Conservation (phyloP, 2,113 vertebrate species). For the Phalacrocorax aristotelis region DNA sequence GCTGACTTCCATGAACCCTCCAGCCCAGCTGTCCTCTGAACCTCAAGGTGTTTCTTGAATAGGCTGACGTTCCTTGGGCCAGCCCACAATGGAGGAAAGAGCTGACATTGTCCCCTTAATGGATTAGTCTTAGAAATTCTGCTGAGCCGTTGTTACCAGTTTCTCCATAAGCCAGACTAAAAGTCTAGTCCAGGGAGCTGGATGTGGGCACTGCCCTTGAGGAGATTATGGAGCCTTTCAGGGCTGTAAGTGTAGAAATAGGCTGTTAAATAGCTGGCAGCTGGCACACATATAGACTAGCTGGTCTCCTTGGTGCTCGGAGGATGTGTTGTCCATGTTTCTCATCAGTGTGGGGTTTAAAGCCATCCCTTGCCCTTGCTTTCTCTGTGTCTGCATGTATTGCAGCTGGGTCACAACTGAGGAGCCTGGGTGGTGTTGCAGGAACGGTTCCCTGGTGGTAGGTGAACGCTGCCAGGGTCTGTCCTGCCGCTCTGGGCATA, state of each 20-base stretch:
- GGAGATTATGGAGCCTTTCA: not conserved
- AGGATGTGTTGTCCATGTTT: not conserved
- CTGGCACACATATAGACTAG: not conserved
- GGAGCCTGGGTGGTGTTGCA: not conserved
- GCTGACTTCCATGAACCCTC: not conserved
- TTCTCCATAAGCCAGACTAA: slow-evolving; percentile 30
- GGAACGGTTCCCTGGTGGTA: not conserved
- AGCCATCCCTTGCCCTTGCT: not conserved
- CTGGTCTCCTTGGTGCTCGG: not conserved
- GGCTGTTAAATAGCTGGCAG: not conserved
- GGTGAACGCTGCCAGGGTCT: not conserved
- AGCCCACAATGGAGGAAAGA: not conserved
- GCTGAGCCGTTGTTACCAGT: not conserved
- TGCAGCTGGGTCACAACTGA: not conserved
- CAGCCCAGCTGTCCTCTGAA: not conserved
- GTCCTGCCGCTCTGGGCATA: not conserved
- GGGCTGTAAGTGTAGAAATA: not conserved
- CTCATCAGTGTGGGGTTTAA: not conserved
- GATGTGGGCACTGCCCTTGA: not conserved
- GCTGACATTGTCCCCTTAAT: not conserved
- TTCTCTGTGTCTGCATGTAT: not conserved
- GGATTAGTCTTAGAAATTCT: slow-evolving; percentile 40
- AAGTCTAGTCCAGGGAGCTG: not conserved
- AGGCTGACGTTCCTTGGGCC: not conserved
- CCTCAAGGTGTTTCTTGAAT: not conserved